phyloP scores from a whole-genome alignment of 2,888 invertebrate species.

The Xanthorhoe designata region DNA sequence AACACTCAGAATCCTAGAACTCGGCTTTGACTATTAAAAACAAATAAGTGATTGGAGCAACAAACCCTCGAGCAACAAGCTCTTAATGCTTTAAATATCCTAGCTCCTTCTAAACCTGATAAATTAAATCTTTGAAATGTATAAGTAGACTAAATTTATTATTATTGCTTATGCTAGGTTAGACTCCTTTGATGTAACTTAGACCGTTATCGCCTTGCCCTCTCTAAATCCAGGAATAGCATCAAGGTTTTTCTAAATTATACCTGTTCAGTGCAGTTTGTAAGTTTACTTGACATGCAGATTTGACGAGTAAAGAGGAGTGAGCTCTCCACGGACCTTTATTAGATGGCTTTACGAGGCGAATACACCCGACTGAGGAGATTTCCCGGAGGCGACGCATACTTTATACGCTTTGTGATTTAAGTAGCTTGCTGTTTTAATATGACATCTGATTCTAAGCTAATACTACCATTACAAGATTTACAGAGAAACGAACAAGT shows the following conservation, averaged over 20 bases:
- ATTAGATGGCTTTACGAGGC: constrained; percentile 73
- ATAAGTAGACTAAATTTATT: too few species aligned
- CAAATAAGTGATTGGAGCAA: too few species aligned
- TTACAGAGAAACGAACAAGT: background rate
- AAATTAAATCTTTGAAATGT: too few species aligned
- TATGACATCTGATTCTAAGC: constrained; percentile 19
- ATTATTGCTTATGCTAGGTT: too few species aligned
- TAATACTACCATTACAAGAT: background rate
- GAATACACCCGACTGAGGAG: constrained; percentile 68
- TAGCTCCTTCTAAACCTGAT: too few species aligned
- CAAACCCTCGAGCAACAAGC: too few species aligned
- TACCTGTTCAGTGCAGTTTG: constrained; percentile 3
- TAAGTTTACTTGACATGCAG: constrained; percentile 11
- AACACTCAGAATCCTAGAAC: too few species aligned
- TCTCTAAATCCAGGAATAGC: too few species aligned
- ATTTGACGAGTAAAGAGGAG: constrained; percentile 37
- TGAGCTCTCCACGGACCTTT: constrained; percentile 57
- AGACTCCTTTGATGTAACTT: too few species aligned
- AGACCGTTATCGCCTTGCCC: too few species aligned
- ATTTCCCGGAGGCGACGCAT: constrained; percentile 80
- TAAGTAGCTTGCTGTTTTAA: constrained; percentile 55
- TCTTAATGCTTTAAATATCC: too few species aligned
- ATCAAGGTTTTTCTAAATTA: background rate
- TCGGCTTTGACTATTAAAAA: too few species aligned
- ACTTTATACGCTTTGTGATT: constrained; percentile 74